phyloP scores from a whole-genome alignment of 1,140 invertebrate species.

The Coptotermes formosanus region DNA sequence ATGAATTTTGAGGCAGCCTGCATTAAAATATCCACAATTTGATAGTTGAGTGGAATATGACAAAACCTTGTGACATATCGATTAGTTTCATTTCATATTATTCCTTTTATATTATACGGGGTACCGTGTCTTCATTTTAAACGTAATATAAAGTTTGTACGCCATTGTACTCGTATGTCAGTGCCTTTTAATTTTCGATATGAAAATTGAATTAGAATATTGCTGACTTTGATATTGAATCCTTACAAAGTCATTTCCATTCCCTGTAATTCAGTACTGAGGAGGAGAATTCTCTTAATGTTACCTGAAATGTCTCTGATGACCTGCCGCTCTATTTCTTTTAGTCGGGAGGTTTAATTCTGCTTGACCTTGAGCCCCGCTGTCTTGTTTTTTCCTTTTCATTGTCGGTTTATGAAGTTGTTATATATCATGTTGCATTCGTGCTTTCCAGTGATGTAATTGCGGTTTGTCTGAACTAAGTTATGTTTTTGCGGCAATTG shows the following conservation, averaged over 20 bases:
- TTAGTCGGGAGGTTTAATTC: too few species aligned
- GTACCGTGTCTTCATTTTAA: background rate
- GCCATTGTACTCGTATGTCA: background rate
- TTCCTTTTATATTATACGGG: background rate
- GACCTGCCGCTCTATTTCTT: too few species aligned
- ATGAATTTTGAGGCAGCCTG: background rate
- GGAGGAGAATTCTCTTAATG: background rate
- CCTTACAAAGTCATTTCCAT: background rate
- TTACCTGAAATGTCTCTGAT: background rate
- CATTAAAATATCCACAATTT: background rate
- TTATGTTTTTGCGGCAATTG: too few species aligned
- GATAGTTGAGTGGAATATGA: background rate
- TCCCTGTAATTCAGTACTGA: background rate
- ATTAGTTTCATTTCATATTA: background rate
- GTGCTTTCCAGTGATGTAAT: too few species aligned
- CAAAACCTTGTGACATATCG: conserved; percentile 4
- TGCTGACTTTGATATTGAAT: background rate
- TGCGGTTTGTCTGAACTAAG: too few species aligned
- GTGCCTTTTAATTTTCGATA: conserved; percentile 7
- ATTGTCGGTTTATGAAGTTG: too few species aligned
- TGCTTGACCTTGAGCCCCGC: too few species aligned
- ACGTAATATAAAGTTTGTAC: background rate
- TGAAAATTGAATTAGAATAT: background rate
- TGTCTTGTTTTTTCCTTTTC: too few species aligned
- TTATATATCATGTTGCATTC: too few species aligned